These are phyloP conservation scores for Anniella stebbinsi DNA, from an alignment of 2,797 vertebrate species.

Conservation along the genomic window DNA sequence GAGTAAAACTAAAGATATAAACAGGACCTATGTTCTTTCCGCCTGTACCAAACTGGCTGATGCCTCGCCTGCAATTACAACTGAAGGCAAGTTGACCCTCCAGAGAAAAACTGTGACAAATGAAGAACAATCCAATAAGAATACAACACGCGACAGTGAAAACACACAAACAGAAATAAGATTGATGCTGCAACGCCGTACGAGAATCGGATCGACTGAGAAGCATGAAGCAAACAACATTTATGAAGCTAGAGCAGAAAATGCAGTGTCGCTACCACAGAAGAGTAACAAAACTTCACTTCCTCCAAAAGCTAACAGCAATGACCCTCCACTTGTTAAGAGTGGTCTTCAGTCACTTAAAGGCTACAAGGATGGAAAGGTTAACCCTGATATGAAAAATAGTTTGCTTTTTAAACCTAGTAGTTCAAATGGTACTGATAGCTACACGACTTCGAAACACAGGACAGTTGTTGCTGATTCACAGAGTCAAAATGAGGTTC, in stretches of 20 bases:
- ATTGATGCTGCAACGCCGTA: constrained; percentile 80
- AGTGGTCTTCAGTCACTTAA: constrained; percentile 53
- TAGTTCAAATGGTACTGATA: constrained; percentile 25
- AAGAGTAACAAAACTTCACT: constrained; percentile 56
- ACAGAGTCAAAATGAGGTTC: constrained; percentile 21
- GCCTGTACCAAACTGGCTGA: constrained; percentile 73
- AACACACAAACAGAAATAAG: constrained; percentile 73
- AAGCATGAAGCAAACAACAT: constrained; percentile 47
- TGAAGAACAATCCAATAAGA: constrained; percentile 63
- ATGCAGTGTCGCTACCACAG: neutral
- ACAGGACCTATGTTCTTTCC: constrained; percentile 87
- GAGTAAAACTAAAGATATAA: constrained; percentile 76
- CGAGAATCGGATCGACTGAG: constrained; percentile 74
- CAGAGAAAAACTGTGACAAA: constrained; percentile 82
- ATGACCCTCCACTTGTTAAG: neutral
- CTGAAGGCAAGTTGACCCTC: constrained; percentile 78
- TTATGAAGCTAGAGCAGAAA: constrained; percentile 35
- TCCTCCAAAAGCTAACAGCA: constrained; percentile 58
- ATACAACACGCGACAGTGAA: constrained; percentile 42
- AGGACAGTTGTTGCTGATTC: neutral
- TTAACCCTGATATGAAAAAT: constrained; percentile 48
- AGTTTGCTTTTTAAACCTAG: neutral
- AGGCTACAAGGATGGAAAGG: constrained; percentile 55
- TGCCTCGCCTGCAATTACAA: constrained; percentile 21
- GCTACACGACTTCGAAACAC: accelerated